phyloP scores from a whole-genome alignment of 2,797 vertebrate genomes.

The Gallinago nigripennis region DNA sequence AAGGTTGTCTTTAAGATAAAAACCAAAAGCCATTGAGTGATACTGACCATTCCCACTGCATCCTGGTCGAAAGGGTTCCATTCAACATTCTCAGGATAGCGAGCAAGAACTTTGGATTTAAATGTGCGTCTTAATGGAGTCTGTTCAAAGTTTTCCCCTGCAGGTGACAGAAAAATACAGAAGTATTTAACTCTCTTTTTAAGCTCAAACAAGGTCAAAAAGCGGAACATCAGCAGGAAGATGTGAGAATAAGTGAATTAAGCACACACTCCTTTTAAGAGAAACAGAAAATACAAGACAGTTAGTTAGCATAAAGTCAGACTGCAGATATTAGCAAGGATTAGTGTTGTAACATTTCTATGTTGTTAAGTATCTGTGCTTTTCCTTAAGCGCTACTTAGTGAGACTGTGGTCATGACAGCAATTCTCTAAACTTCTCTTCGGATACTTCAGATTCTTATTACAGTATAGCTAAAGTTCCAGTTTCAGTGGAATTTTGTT shows the following conservation, averaged over 20 bases:
- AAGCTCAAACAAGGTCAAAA: slow-evolving; percentile 31
- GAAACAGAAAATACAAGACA: slow-evolving; percentile 67
- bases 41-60: slow-evolving; percentile 97
- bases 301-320: slow-evolving; percentile 59
- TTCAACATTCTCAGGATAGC: slow-evolving; percentile 97
- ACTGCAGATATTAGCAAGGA: slow-evolving; percentile 59
- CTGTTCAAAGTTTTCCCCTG: slow-evolving; percentile 99
- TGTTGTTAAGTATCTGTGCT: slow-evolving; percentile 42
- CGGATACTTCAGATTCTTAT: not conserved
- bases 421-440: not conserved
- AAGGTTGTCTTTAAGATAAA: not conserved
- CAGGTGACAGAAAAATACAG: slow-evolving; percentile 5
- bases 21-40: not conserved
- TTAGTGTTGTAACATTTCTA: slow-evolving; percentile 45
- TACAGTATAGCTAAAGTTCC: slow-evolving; percentile 1
- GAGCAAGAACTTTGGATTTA: slow-evolving; percentile 97
- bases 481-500: slow-evolving; percentile 60
- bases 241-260: slow-evolving; percentile 62
- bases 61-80: slow-evolving; percentile 99
- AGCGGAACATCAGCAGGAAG: slow-evolving; percentile 61
- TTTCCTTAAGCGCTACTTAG: slow-evolving; percentile 20
- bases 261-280: slow-evolving; percentile 66
- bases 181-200: not conserved
- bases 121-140: slow-evolving; percentile 97
- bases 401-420: not conserved